Base-by-base conservation (phyloP, 2,888 invertebrate genomes). In the Cataglyphis altisquamis region DNA sequence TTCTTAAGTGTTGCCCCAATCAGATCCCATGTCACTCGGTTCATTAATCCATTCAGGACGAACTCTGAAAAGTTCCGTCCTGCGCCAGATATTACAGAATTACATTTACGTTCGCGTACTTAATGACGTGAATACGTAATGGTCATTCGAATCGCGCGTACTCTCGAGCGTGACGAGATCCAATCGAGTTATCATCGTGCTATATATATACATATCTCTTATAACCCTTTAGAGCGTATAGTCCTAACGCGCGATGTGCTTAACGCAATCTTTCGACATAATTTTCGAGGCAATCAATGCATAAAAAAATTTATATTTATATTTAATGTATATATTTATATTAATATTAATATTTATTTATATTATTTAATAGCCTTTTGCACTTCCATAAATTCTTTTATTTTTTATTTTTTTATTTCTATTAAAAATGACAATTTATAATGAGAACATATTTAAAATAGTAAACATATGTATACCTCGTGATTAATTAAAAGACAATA, bases 11-110 rank as follows among this genome's bases (percentile, higher is more conserved):
- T 89, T 91, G 90, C 89, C 89, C 91, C 92, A 92, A 93, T 93
- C 92, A 91, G 91, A 92, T 92, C 92, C 90, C 90, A 91, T 93
- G 93, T 93, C 93, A 93, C 91, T 92, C 89, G 92, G 89, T 93
- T 93, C 93, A 92, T 93, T 93, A 93, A 92, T 91, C 91, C 90
- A 88, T 89, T 89, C 88, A 87, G 86, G 82, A 73, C 83, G 87
- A 72, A 85, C 75, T 84, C 73, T 83, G 85, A 89, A 87, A 89
- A 83, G 86, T 88, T 77, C 83, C 84, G 39, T 77, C 67, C 39
- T 67, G 84, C 84, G 82, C 84, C 80, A 64, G 25, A 25, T 88
- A 85, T 87, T 88, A 90, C 90, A 85, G 84, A 82, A 82, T 89
- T 88, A 86, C 84, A 86, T 64, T 77, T 78, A 25, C 84, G 85